These are phyloP conservation scores for Poecilia latipinna DNA, from an alignment of 2,113 vertebrate species.

Conservation along the genomic window DNA sequence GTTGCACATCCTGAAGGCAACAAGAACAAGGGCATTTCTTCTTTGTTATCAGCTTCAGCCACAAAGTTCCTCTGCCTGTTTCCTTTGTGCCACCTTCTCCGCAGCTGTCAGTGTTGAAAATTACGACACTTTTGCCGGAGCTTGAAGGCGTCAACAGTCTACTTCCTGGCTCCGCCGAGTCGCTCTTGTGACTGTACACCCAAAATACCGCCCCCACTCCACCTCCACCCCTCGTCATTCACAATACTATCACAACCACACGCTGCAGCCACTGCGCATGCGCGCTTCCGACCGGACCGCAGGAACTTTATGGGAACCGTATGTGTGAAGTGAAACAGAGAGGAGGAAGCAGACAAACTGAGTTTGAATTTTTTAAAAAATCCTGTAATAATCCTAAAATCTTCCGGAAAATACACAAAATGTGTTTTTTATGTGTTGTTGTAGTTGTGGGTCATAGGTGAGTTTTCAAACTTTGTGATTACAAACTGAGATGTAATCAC, in stretches of 20 bases:
- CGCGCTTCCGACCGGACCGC: constrained; percentile 14
- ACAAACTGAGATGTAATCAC: neutral
- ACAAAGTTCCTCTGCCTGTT: neutral
- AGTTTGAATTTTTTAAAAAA: neutral
- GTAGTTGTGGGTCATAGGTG: no score
- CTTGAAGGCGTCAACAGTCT: constrained; percentile 69
- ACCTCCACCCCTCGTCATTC: constrained; percentile 51
- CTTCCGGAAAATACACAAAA: neutral
- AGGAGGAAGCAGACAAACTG: neutral
- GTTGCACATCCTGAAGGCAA: neutral
- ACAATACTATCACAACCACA: constrained; percentile 70
- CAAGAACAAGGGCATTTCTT: neutral
- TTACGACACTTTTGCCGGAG: constrained; percentile 36
- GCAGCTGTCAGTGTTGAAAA: neutral
- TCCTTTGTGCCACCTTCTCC: neutral
- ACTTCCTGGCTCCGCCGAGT: constrained; percentile 79
- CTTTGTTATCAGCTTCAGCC: neutral
- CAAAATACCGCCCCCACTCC: constrained; percentile 61
- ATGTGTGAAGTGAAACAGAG: constrained; percentile 48
- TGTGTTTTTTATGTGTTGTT: no score
- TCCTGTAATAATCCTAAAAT: constrained; percentile 3
- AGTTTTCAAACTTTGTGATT: neutral
- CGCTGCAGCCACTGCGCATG: constrained; percentile 53
- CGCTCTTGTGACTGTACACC: constrained; percentile 76
- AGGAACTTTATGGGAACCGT: constrained; percentile 67